These are phyloP conservation scores for Cheilosia vulpina DNA, from an alignment of 2,888 invertebrate species.

Conservation along the genomic window DNA sequence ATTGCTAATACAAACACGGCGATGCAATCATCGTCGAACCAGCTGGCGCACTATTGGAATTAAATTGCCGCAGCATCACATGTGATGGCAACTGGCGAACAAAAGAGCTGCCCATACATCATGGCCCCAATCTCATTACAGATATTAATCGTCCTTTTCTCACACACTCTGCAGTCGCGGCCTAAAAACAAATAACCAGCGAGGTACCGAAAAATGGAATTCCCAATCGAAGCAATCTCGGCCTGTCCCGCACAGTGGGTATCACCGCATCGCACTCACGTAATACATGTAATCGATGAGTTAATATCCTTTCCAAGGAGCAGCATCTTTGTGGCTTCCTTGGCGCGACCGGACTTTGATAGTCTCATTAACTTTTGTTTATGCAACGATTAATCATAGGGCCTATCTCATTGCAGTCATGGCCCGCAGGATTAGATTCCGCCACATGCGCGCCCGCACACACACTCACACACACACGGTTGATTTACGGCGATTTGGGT, in stretches of 20 bases:
- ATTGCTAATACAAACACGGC: slow-evolving; percentile 56
- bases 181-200: slow-evolving; percentile 70
- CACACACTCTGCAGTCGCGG: slow-evolving; percentile 49
- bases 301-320: slow-evolving; percentile 70
- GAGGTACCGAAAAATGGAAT: slow-evolving; percentile 38
- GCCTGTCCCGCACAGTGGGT: slow-evolving; percentile 66
- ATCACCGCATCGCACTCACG: slow-evolving; percentile 55
- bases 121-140: slow-evolving; percentile 73
- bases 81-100: slow-evolving; percentile 32
- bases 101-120: slow-evolving; percentile 60
- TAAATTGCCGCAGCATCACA: slow-evolving; percentile 45
- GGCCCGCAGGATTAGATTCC: slow-evolving; percentile 67
- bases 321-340: slow-evolving; percentile 5
- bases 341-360: slow-evolving; percentile 68
- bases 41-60: slow-evolving; percentile 71
- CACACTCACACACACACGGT: slow-evolving; percentile 33
- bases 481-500: slow-evolving; percentile 39
- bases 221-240: slow-evolving; percentile 68
- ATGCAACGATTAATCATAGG: slow-evolving; percentile 72
- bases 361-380: slow-evolving; percentile 75
- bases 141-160: slow-evolving; percentile 75
- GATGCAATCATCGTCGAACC: slow-evolving; percentile 62
- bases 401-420: slow-evolving; percentile 67
- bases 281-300: slow-evolving; percentile 71
- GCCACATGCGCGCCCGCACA: slow-evolving; percentile 37